phyloP scores from a whole-genome alignment of 2,888 invertebrate species.

The Colletes collaris region DNA sequence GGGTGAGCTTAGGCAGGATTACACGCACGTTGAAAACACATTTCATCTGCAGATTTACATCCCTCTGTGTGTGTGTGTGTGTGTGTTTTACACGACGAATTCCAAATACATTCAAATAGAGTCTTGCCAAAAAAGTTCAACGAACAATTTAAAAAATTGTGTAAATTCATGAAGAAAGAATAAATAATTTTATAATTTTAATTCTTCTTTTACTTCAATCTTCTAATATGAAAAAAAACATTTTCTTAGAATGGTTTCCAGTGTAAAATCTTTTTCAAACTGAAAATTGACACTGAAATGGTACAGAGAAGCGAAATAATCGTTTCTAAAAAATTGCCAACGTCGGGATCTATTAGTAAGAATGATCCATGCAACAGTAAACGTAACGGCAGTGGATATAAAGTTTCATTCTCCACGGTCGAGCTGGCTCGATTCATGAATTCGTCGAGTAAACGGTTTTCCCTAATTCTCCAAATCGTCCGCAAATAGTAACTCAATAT shows the following conservation, averaged over 20 bases:
- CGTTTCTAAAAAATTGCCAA: not conserved
- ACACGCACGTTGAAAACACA: slow-evolving; percentile 70
- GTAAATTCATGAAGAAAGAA: too few relatives aligned
- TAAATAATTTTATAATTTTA: too few relatives aligned
- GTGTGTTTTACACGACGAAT: slow-evolving; percentile 39
- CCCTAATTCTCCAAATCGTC: slow-evolving; percentile 59
- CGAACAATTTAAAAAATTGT: too few relatives aligned
- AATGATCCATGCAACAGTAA: slow-evolving; percentile 18
- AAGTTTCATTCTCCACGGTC: slow-evolving; percentile 59
- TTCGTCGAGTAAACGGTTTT: slow-evolving; percentile 44
- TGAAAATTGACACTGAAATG: not conserved
- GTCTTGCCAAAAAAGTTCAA: too few relatives aligned
- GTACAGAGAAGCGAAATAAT: not conserved
- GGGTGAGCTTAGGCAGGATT: slow-evolving; percentile 76
- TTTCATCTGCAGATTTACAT: slow-evolving; percentile 66
- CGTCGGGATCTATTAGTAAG: slow-evolving; percentile 20
- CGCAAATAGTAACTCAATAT: slow-evolving; percentile 68
- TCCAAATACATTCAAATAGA: slow-evolving; percentile 35
- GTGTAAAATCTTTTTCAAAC: not conserved
- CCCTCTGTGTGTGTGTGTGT: slow-evolving; percentile 33
- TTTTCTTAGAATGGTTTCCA: too few relatives aligned
- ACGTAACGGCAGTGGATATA: slow-evolving; percentile 57
- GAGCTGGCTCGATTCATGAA: slow-evolving; percentile 37
- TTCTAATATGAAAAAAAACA: too few relatives aligned
- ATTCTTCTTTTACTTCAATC: too few relatives aligned